These are phyloP conservation scores for Melanostoma scalare DNA, from an alignment of 2,888 invertebrate genomes.

Conservation along the genomic window DNA sequence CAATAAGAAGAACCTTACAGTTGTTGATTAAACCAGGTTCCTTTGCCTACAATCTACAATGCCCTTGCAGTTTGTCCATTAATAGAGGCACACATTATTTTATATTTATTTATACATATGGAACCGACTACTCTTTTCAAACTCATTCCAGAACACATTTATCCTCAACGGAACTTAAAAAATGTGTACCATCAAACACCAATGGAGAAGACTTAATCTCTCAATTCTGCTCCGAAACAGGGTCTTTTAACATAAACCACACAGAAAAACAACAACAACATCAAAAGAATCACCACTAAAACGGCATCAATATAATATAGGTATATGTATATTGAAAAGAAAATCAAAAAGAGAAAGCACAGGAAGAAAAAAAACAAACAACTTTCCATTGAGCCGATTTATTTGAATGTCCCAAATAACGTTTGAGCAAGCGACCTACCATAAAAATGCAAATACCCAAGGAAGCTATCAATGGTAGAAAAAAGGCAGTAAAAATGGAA, in stretches of 20 bases:
- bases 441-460: slow-evolving; percentile 67
- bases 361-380: slow-evolving; percentile 51
- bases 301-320: background rate
- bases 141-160: slow-evolving; percentile 5
- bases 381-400: slow-evolving; percentile 59
- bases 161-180: slow-evolving; percentile 33
- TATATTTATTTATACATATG: too few relatives aligned
- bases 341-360: background rate
- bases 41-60: too few relatives aligned
- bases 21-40: too few relatives aligned
- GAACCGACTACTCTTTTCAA: too few relatives aligned
- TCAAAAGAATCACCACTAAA: background rate
- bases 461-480: slow-evolving; percentile 35
- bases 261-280: slow-evolving; percentile 15
- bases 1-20: too few relatives aligned
- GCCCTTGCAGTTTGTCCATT: too few relatives aligned
- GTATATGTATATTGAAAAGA: background rate
- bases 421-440: slow-evolving; percentile 53
- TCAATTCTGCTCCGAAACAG: background rate
- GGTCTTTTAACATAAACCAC: background rate
- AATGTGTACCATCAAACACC: slow-evolving; percentile 48
- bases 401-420: slow-evolving; percentile 47
- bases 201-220: slow-evolving; percentile 52
- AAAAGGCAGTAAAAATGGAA: slow-evolving; percentile 31
- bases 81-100: too few relatives aligned